phyloP scores from a whole-genome alignment of 1,140 invertebrate genomes.

The Bicyclus anynana region DNA sequence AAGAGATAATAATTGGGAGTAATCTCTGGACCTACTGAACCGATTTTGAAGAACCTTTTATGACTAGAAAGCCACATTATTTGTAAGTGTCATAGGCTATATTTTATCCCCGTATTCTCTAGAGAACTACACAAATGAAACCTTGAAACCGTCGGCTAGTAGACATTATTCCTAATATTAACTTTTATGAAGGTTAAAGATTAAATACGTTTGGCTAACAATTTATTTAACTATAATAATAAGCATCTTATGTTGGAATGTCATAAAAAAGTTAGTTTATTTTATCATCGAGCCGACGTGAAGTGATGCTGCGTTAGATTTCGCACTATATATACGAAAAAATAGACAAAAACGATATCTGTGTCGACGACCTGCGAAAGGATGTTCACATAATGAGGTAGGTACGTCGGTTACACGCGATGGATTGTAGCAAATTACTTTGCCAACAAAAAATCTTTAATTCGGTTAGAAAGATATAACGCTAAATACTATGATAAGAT shows the following conservation, averaged over 20 bases:
- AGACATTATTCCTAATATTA: too few species aligned
- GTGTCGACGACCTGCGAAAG: constrained; percentile 27
- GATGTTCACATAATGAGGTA: constrained; percentile 13
- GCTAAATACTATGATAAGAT: background rate
- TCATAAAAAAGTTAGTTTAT: constrained; percentile 10
- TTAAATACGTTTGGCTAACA: too few species aligned
- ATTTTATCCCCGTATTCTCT: too few species aligned
- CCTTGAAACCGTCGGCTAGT: too few species aligned
- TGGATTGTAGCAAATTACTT: constrained; percentile 3
- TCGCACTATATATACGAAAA: constrained; percentile 16
- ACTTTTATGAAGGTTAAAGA: too few species aligned
- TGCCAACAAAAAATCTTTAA: background rate
- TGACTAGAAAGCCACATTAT: too few species aligned
- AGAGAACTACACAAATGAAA: too few species aligned
- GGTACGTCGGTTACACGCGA: background rate
- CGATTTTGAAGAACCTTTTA: too few species aligned
- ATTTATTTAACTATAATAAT: background rate
- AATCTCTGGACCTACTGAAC: too few species aligned
- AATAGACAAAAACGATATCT: constrained; percentile 15
- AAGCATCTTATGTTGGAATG: background rate
- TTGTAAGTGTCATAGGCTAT: too few species aligned
- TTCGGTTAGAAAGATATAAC: background rate
- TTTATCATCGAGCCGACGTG: background rate
- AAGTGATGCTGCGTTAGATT: constrained; percentile 6
- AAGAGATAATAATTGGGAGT: too few species aligned